phyloP scores from a whole-genome alignment of 2,797 vertebrate genomes.

The Bradypodion ventrale region DNA sequence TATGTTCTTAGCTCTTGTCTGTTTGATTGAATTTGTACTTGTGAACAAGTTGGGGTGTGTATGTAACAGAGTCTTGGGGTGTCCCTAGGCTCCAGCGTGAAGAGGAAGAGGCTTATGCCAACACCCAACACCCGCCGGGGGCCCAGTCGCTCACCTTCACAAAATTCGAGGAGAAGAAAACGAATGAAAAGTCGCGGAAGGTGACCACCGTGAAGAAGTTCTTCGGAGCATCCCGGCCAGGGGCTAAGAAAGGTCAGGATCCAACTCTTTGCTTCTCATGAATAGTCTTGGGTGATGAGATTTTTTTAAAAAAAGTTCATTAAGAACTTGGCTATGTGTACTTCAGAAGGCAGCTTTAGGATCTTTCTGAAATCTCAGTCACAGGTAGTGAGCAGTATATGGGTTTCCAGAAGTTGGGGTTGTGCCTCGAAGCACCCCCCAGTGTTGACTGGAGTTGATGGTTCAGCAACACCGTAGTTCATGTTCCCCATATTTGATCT shows the following conservation, averaged over 20 bases:
- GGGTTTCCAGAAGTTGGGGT: not conserved
- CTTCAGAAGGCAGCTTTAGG: not conserved
- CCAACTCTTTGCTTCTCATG: constrained; percentile 23
- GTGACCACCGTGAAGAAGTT: constrained; percentile 98
- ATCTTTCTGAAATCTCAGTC: not conserved
- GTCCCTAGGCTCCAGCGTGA: constrained; percentile 89
- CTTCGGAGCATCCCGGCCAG: constrained; percentile 92
- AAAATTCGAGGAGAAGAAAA: constrained; percentile 98
- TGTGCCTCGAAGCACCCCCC: too few relatives aligned
- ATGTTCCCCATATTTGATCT: too few relatives aligned
- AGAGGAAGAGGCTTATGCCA: constrained; percentile 94
- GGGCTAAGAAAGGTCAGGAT: constrained; percentile 89
- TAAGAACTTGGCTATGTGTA: not conserved
- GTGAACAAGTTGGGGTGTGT: too few relatives aligned
- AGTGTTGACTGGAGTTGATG: too few relatives aligned
- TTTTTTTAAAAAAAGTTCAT: not conserved
- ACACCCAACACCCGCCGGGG: constrained; percentile 84
- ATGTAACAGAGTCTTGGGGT: too few relatives aligned
- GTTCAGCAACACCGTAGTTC: too few relatives aligned
- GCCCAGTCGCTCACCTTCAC: constrained; percentile 89
- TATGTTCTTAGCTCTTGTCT: too few relatives aligned
- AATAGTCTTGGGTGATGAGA: not conserved
- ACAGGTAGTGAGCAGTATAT: not conserved
- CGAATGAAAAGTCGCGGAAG: constrained; percentile 94
- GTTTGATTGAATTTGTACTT: too few relatives aligned